A percentile compares a stretch with the other conserved stretches of the same genome.
Evolutionary conservation across 2,888 invertebrate genomes (phyloP).

Genomic region (Dorcus parallelipipedus): DNA sequence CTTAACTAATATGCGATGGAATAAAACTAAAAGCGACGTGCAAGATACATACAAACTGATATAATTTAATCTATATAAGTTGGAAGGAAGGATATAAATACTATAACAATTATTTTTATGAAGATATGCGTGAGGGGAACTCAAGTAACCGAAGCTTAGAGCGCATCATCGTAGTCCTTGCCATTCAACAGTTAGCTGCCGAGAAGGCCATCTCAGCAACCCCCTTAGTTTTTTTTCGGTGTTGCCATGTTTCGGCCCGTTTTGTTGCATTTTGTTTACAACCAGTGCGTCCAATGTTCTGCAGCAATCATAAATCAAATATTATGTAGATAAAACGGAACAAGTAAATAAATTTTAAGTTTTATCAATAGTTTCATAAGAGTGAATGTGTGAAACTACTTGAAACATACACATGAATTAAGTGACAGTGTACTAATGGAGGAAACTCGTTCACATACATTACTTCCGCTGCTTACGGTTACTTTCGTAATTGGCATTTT

Average conservation of each 20-base stretch:
- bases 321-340: neutral
- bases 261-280: constrained; percentile 8
- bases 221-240: constrained; percentile 10
- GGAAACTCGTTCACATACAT: constrained; percentile 23
- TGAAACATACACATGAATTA: neutral
- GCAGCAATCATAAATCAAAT: neutral
- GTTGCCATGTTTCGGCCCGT: constrained; percentile 12
- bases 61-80: constrained; percentile 15
- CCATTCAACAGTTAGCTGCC: constrained; percentile 14
- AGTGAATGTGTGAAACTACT: neutral
- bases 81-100: neutral
- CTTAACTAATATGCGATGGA: neutral
- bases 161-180: neutral
- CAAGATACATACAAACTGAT: constrained; percentile 10
- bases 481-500: constrained; percentile 66
- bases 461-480: constrained; percentile 48
- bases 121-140: no score
- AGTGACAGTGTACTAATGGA: constrained; percentile 25
- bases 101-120: neutral
- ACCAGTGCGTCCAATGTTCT: constrained; percentile 1
- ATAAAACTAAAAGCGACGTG: neutral
- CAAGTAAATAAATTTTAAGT: neutral
- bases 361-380: neutral
- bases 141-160: no score
- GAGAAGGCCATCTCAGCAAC: constrained; percentile 12